Conservation (phyloP, 2,797 vertebrate genomes). For the Sebastes hopkinsi region DNA sequence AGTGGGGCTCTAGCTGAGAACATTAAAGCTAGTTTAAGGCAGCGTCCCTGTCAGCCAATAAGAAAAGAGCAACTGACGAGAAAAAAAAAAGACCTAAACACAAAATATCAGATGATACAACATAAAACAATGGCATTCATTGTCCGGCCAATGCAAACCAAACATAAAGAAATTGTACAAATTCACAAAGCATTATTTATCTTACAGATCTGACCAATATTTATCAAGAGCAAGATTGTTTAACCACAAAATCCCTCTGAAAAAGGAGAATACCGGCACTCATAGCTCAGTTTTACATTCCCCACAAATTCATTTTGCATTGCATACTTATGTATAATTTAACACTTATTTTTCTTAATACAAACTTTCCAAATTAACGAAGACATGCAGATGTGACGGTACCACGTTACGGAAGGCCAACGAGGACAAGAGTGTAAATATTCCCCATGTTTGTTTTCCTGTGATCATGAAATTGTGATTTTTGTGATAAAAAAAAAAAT, state of each 20-base stretch:
- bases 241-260: conserved; percentile 69
- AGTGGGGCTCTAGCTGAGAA: conserved; percentile 78
- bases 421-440: background rate
- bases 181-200: conserved; percentile 91
- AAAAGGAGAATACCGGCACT: conserved; percentile 65
- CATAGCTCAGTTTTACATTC: background rate
- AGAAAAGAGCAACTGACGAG: conserved; percentile 90
- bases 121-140: conserved; percentile 88
- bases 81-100: conserved; percentile 79
- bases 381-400: background rate
- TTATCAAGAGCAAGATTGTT: conserved; percentile 85
- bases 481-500: background rate
- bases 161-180: conserved; percentile 86
- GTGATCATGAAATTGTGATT: background rate
- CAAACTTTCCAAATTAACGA: background rate
- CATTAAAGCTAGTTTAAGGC: conserved; percentile 87
- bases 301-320: background rate
- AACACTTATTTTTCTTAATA: background rate
- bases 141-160: conserved; percentile 80
- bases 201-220: conserved; percentile 87
- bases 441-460: background rate
- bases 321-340: background rate
- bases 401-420: background rate
- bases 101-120: conserved; percentile 86
- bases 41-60: conserved; percentile 86